A percentile compares a stretch with the other conserved stretches of the same genome.
phyloP scores from a whole-genome alignment of 2,797 vertebrate genomes.

The Myripristis murdjan region DNA sequence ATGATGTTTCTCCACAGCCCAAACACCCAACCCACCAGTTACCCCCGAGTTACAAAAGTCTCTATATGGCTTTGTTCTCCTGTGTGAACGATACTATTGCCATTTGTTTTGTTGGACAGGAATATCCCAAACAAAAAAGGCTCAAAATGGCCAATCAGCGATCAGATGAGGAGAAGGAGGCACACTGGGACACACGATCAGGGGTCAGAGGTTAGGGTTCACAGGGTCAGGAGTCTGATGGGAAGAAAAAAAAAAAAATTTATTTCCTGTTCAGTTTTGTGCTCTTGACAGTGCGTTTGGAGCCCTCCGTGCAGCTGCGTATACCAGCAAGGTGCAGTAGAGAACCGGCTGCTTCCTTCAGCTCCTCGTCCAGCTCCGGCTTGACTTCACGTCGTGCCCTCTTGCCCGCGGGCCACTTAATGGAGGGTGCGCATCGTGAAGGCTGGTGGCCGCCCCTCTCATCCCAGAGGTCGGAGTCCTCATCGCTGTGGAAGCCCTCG shows the following conservation, averaged over 20 bases:
- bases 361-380: slow-evolving; percentile 96
- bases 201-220: slow-evolving; percentile 79
- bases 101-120: slow-evolving; percentile 85
- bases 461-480: slow-evolving; percentile 92
- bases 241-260: slow-evolving; percentile 37
- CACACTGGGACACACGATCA: slow-evolving; percentile 82
- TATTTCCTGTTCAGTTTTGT: slow-evolving; percentile 95
- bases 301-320: slow-evolving; percentile 91
- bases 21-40: slow-evolving; percentile 60
- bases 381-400: slow-evolving; percentile 87
- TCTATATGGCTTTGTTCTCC: slow-evolving; percentile 99
- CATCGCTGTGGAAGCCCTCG: slow-evolving; percentile 97
- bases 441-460: slow-evolving; percentile 79
- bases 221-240: slow-evolving; percentile 77
- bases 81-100: slow-evolving; percentile 93
- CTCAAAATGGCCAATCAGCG: slow-evolving; percentile 86
- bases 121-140: slow-evolving; percentile 76
- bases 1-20: slow-evolving; percentile 73
- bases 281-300: slow-evolving; percentile 95
- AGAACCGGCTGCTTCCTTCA: slow-evolving; percentile 97
- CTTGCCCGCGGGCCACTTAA: slow-evolving; percentile 85
- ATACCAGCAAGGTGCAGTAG: slow-evolving; percentile 98
- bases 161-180: slow-evolving; percentile 85
- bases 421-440: slow-evolving; percentile 64
- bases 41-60: slow-evolving; percentile 84